These are phyloP conservation scores for Troides aeacus DNA, from an alignment of 2,888 invertebrate species.

Conservation along the genomic window DNA sequence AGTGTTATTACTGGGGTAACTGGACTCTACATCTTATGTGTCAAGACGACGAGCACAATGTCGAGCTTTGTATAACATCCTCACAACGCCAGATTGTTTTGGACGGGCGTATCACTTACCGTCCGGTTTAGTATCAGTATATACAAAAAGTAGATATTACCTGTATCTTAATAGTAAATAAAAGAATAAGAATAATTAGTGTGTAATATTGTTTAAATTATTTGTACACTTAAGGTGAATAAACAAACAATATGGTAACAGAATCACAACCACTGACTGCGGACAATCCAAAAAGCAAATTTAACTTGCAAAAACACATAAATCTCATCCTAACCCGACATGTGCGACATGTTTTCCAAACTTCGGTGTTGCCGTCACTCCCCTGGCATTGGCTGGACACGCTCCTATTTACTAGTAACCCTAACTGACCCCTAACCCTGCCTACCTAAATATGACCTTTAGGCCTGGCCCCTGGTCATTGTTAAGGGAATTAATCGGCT, in stretches of 20 bases:
- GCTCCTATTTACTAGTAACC: slow-evolving; percentile 73
- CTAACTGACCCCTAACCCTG: slow-evolving; percentile 71
- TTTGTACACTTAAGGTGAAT: not conserved
- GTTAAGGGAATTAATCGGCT: slow-evolving; percentile 75
- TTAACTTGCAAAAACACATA: slow-evolving; percentile 53
- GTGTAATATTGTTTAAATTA: not conserved
- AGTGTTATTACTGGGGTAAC: no score
- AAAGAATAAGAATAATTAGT: not conserved
- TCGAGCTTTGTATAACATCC: no score
- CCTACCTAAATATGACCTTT: slow-evolving; percentile 78
- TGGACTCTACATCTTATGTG: no score
- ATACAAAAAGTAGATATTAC: no score
- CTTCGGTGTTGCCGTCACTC: slow-evolving; percentile 66
- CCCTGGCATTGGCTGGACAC: slow-evolving; percentile 50
- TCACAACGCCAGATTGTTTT: no score
- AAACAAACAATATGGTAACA: not conserved
- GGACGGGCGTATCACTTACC: no score
- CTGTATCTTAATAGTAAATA: no score
- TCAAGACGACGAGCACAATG: no score
- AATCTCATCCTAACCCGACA: slow-evolving; percentile 54
- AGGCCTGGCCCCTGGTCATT: slow-evolving; percentile 68
- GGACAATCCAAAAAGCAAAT: slow-evolving; percentile 32
- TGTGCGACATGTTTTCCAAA: slow-evolving; percentile 69
- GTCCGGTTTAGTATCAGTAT: no score
- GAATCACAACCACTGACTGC: slow-evolving; percentile 18